These are phyloP conservation scores for Porites divaricata DNA, from an alignment of 92 coral and sea anemone species.

Conservation along the genomic window DNA sequence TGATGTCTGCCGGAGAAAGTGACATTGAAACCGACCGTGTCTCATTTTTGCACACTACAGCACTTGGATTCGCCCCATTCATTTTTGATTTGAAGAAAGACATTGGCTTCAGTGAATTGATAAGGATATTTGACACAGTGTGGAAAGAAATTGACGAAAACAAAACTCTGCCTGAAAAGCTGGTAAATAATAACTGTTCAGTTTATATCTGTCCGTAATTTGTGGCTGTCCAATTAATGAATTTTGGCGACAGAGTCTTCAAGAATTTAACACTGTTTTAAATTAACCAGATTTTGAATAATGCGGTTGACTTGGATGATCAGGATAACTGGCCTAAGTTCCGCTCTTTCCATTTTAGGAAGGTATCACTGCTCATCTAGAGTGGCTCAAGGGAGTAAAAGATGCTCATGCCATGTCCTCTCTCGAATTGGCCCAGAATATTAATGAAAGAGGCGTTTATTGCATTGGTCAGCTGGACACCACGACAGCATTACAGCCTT, in stretches of 20 bases:
- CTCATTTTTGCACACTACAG: conserved; percentile 83
- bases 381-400: conserved; percentile 81
- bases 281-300: too few species aligned
- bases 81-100: conserved; percentile 58
- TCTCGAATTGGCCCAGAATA: conserved; percentile 75
- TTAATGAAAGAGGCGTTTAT: conserved; percentile 77
- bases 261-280: too few species aligned
- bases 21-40: conserved; percentile 83
- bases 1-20: conserved; percentile 85
- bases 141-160: conserved; percentile 61
- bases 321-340: too few species aligned
- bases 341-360: conserved; percentile 1
- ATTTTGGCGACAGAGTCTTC: too few species aligned
- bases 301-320: too few species aligned
- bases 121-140: conserved; percentile 55
- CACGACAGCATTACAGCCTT: conserved; percentile 5
- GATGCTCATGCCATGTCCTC: conserved; percentile 84
- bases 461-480: conserved; percentile 46
- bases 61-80: conserved; percentile 79
- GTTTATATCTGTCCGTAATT: too few species aligned
- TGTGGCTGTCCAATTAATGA: too few species aligned
- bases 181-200: conserved; percentile 45
- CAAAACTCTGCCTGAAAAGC: conserved; percentile 36
- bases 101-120: conserved; percentile 53
- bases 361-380: conserved; percentile 60